Evolutionary conservation across 2,797 vertebrate genomes (phyloP).

Genomic region (Chanos chanos): DNA sequence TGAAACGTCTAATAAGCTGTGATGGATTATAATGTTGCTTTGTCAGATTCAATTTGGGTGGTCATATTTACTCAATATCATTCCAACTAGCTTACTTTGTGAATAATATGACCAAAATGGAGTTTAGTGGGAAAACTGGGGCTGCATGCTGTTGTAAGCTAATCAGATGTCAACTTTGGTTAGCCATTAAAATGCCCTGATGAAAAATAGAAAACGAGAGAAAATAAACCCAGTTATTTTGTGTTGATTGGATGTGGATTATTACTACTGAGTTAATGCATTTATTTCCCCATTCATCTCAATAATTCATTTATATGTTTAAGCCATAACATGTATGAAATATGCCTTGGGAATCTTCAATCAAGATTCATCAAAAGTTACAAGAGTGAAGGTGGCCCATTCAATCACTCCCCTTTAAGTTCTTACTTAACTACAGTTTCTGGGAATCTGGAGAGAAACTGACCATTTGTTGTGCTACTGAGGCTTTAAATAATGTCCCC

Average conservation of each 20-base stretch:
- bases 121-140: constrained; percentile 36
- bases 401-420: constrained; percentile 4
- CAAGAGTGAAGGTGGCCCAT: constrained; percentile 1
- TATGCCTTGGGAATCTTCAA: background rate
- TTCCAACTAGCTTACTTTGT: constrained; percentile 65
- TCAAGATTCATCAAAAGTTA: constrained; percentile 7
- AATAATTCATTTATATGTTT: constrained; percentile 24
- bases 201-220: constrained; percentile 6
- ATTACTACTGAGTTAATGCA: constrained; percentile 19
- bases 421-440: too few species aligned
- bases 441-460: background rate
- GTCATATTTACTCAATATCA: constrained; percentile 75
- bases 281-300: constrained; percentile 9
- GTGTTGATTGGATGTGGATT: constrained; percentile 24
- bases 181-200: constrained; percentile 28
- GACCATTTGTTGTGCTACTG: too few species aligned
- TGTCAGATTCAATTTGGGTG: constrained; percentile 74
- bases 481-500: too few species aligned
- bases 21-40: constrained; percentile 80
- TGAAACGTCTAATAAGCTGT: constrained; percentile 80
- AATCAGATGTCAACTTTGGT: constrained; percentile 50
- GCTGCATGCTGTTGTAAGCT: constrained; percentile 40
- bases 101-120: constrained; percentile 46
- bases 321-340: constrained; percentile 1
- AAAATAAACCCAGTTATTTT: constrained; percentile 18